Percentiles rank a stretch among this genome's conserved stretches.
These are phyloP conservation scores for Calyptomena viridis DNA, from an alignment of 2,113 vertebrate species.

Conservation along the genomic window DNA sequence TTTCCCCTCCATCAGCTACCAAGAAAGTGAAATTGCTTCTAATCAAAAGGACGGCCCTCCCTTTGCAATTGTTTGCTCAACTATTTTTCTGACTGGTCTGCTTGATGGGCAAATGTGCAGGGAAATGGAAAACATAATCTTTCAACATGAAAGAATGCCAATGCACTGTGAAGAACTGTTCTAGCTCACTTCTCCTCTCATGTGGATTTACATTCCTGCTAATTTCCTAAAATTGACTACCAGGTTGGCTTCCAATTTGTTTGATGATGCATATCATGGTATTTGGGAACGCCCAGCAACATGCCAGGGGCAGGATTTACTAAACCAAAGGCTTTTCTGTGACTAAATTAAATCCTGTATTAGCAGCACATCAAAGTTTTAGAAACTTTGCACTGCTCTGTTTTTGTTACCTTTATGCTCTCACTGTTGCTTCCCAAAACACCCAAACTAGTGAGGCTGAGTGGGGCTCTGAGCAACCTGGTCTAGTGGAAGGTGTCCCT, in stretches of 20 bases:
- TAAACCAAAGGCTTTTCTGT: not conserved
- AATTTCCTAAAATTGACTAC: conserved; percentile 15
- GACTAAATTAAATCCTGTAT: not conserved
- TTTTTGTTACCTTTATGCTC: rapidly evolving
- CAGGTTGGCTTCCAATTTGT: not conserved
- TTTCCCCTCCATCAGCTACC: not conserved
- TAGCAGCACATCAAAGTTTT: not conserved
- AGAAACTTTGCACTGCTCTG: not conserved
- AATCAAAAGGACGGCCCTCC: not conserved
- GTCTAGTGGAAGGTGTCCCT: not conserved
- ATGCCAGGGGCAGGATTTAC: not conserved
- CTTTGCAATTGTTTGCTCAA: conserved; percentile 10
- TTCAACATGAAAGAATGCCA: conserved; percentile 51
- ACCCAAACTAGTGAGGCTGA: not conserved
- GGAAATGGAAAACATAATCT: conserved; percentile 54
- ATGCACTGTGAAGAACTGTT: conserved; percentile 13
- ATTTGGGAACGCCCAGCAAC: not conserved
- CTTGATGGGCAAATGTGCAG: conserved; percentile 14
- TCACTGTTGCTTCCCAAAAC: not conserved
- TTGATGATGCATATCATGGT: not conserved
- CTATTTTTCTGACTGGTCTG: conserved; percentile 26
- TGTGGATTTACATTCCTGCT: not conserved
- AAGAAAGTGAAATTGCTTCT: not conserved
- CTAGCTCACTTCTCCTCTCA: conserved; percentile 18
- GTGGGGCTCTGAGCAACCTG: not conserved